A percentile compares a stretch with the other conserved stretches of the same genome.
Evolutionary conservation across 2,888 invertebrate genomes (phyloP).

Genomic region (Erebia epiphron): DNA sequence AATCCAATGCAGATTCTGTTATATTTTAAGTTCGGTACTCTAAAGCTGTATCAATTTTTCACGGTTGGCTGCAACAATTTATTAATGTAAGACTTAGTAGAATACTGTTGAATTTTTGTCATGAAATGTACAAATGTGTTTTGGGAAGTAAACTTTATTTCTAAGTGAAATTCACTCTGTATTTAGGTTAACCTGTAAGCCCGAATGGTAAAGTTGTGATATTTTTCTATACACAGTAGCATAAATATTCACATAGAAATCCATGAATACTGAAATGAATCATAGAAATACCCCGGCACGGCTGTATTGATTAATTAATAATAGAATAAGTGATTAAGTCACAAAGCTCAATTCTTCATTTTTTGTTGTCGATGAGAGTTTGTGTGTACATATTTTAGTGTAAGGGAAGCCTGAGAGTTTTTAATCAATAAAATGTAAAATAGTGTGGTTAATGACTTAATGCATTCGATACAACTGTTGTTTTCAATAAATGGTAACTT

Average conservation of each 20-base stretch:
- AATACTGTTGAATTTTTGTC: constrained; percentile 81
- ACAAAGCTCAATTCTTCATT: constrained; percentile 77
- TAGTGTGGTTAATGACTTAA: constrained; percentile 52
- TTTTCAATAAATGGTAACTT: constrained; percentile 26
- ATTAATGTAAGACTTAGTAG: constrained; percentile 77
- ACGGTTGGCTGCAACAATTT: constrained; percentile 58
- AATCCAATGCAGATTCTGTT: constrained; percentile 77
- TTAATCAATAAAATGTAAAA: constrained; percentile 64
- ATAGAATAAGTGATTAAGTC: constrained; percentile 63
- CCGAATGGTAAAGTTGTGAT: constrained; percentile 80
- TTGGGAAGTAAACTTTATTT: constrained; percentile 78
- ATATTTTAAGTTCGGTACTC: constrained; percentile 74
- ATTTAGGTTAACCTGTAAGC: constrained; percentile 76
- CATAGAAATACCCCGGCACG: constrained; percentile 57
- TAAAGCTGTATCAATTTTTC: constrained; percentile 72
- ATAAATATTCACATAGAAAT: constrained; percentile 43
- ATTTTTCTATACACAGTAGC: constrained; percentile 66
- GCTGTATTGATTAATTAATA: constrained; percentile 51
- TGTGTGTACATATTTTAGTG: constrained; percentile 79
- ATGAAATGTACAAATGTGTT: constrained; percentile 83
- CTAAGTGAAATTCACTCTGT: constrained; percentile 76
- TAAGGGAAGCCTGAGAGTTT: constrained; percentile 77
- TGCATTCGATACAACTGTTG: constrained; percentile 52
- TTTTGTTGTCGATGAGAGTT: constrained; percentile 71
- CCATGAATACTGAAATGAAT: constrained; percentile 41